A percentile compares a stretch with the other conserved stretches of the same genome.
phyloP scores from a whole-genome alignment of 2,888 invertebrate genomes.

The Sarcophaga rosellei region DNA sequence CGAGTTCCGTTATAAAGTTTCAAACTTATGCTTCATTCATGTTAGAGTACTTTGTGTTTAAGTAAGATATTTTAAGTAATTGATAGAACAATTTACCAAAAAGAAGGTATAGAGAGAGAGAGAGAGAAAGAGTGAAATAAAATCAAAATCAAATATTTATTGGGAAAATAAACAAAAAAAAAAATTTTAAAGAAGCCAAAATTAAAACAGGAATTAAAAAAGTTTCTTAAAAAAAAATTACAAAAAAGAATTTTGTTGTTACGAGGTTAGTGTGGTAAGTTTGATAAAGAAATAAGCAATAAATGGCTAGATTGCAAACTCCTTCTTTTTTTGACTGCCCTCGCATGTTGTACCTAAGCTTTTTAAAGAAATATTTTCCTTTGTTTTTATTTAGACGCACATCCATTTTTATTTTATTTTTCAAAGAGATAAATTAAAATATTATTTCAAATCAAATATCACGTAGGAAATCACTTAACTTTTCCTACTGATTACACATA shows the following conservation, averaged over 20 bases:
- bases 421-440: constrained; percentile 4
- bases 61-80: constrained; percentile 63
- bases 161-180: neutral
- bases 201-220: neutral
- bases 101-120: too few species aligned
- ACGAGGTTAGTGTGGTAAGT: neutral
- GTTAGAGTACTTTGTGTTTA: constrained; percentile 2
- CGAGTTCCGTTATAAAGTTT: constrained; percentile 39
- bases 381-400: neutral
- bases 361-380: neutral
- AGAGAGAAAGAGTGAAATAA: neutral
- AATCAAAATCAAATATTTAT: constrained; percentile 3
- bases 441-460: constrained; percentile 69
- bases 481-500: constrained; percentile 62
- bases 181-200: neutral
- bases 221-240: constrained; percentile 11
- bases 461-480: constrained; percentile 75
- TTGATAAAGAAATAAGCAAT: too few species aligned
- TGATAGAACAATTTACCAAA: constrained; percentile 40
- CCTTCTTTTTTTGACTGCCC: neutral
- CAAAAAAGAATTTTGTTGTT: neutral
- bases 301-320: neutral
- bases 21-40: constrained; percentile 23
- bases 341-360: neutral
- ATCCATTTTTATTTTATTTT: neutral